Evolutionary conservation across 2,113 vertebrate genomes (phyloP).

Genomic region (Anolis sagrei): DNA sequence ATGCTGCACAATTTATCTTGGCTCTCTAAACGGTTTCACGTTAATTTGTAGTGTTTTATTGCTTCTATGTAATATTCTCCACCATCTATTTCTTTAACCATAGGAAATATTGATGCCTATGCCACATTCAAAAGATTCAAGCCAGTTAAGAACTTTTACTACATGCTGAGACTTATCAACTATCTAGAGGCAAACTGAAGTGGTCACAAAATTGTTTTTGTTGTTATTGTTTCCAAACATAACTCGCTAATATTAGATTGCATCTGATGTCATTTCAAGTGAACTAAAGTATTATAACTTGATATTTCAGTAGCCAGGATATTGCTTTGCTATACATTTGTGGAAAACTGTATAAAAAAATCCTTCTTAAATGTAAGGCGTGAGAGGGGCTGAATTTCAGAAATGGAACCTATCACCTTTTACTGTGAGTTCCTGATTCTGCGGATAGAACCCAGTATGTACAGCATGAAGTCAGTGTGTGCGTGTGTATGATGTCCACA

Average conservation of each 20-base stretch:
- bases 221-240: slow-evolving; percentile 21
- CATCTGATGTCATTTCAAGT: slow-evolving; percentile 26
- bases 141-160: slow-evolving; percentile 19
- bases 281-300: background rate
- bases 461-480: slow-evolving; percentile 55
- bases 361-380: slow-evolving; percentile 54
- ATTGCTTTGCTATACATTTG: slow-evolving; percentile 51
- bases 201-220: slow-evolving; percentile 11
- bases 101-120: slow-evolving; percentile 23
- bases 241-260: slow-evolving; percentile 23
- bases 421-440: slow-evolving; percentile 62
- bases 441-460: slow-evolving; percentile 70
- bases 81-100: slow-evolving; percentile 5
- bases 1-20: slow-evolving; percentile 13
- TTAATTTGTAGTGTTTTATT: slow-evolving; percentile 37
- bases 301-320: slow-evolving; percentile 46
- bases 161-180: slow-evolving; percentile 25
- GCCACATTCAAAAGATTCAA: slow-evolving; percentile 25
- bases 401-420: slow-evolving; percentile 63
- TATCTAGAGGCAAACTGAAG: slow-evolving; percentile 3
- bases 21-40: slow-evolving; percentile 6
- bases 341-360: slow-evolving; percentile 56
- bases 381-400: slow-evolving; percentile 67
- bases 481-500: slow-evolving; percentile 74
- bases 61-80: slow-evolving; percentile 13